These are phyloP conservation scores for Rana temporaria DNA, from an alignment of 2,113 vertebrate species.

Conservation along the genomic window DNA sequence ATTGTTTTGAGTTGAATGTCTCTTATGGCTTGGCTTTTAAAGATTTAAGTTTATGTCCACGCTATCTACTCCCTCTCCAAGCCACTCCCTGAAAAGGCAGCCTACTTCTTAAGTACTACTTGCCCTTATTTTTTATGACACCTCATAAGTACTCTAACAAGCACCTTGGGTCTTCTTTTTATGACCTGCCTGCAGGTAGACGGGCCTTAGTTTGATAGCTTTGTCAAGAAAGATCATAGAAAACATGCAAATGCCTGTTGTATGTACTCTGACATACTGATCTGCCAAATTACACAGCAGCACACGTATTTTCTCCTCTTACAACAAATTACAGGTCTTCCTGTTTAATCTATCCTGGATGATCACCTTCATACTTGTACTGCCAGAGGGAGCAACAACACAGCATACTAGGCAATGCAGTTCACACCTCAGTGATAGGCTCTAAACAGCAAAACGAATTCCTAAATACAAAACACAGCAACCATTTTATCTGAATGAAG, in stretches of 20 bases:
- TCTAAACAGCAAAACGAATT: no score
- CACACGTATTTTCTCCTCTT: constrained; percentile 39
- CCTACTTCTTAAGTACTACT: constrained; percentile 60
- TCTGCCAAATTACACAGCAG: constrained; percentile 53
- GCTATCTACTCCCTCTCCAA: constrained; percentile 40
- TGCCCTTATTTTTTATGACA: constrained; percentile 61
- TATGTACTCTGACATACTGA: constrained; percentile 46
- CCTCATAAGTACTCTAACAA: constrained; percentile 66
- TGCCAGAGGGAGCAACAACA: constrained; percentile 18
- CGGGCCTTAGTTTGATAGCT: constrained; percentile 24
- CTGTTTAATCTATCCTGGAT: constrained; percentile 40
- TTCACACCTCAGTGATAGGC: not conserved
- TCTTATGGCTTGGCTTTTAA: not conserved
- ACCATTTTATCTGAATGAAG: not conserved
- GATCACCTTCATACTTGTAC: constrained; percentile 47
- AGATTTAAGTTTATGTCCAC: not conserved
- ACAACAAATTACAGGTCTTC: constrained; percentile 56
- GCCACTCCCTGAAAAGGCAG: constrained; percentile 62
- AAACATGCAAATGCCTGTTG: constrained; percentile 63
- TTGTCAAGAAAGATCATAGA: constrained; percentile 46
- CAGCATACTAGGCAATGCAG: not conserved
- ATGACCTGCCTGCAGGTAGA: constrained; percentile 74
- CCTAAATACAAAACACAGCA: not conserved
- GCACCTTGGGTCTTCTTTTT: constrained; percentile 62
- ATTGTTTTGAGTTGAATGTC: constrained; percentile 45